phyloP scores from a whole-genome alignment of 2,888 invertebrate genomes.

The Prosapia bicincta region DNA sequence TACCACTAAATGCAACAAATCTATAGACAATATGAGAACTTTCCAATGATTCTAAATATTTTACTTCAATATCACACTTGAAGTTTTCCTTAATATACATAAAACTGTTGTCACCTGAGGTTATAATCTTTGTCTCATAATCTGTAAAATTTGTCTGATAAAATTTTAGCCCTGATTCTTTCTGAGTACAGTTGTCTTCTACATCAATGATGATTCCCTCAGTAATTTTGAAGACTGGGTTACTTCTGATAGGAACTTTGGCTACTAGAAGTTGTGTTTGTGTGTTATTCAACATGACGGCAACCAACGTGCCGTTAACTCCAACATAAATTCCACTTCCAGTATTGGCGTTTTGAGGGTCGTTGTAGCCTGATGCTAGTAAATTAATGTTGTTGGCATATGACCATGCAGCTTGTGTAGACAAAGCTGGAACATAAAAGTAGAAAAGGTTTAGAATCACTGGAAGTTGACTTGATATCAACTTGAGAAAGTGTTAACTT shows the following conservation, averaged over 20 bases:
- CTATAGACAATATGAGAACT: constrained; percentile 41
- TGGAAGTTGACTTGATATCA: too few relatives aligned
- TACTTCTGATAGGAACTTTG: constrained; percentile 37
- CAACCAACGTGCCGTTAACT: constrained; percentile 40
- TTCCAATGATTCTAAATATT: constrained; percentile 23
- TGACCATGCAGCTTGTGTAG: constrained; percentile 50
- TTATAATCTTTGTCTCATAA: constrained; percentile 3
- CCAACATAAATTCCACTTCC: constrained; percentile 55
- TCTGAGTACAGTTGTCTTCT: constrained; percentile 3
- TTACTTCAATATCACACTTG: constrained; percentile 41
- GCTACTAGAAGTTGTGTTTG: constrained; percentile 38
- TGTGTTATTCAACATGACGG: constrained; percentile 31
- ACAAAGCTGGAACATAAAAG: constrained; percentile 42
- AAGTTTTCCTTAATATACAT: constrained; percentile 38
- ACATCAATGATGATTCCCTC: neutral
- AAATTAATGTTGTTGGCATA: constrained; percentile 49
- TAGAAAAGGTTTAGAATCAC: too few relatives aligned
- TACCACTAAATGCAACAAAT: constrained; percentile 43
- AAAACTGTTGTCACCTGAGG: constrained; percentile 15
- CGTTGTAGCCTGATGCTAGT: constrained; percentile 50
- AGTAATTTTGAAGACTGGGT: constrained; percentile 20
- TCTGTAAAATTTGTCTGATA: constrained; percentile 5
- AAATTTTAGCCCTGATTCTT: neutral
- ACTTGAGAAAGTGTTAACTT: too few relatives aligned
- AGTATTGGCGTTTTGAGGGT: constrained; percentile 43